A percentile compares a stretch with the other conserved stretches of the same genome.
Conservation (phyloP, 2,113 vertebrate species). For the Sciurus niger region DNA sequence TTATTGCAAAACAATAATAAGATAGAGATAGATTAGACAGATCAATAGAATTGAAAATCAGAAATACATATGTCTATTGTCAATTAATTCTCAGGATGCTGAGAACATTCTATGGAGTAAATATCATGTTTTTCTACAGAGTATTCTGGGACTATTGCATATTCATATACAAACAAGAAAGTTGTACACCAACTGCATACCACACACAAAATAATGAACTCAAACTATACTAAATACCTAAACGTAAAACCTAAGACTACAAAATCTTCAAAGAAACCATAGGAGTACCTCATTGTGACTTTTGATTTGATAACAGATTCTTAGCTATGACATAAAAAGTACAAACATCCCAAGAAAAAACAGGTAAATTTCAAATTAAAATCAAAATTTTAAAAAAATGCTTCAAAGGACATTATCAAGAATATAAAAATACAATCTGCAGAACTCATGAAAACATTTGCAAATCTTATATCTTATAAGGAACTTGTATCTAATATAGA, state of each 20-base stretch:
- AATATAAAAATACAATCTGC: neutral
- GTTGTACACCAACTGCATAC: no score
- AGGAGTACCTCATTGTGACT: neutral
- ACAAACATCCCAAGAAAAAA: neutral
- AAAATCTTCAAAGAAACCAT: neutral
- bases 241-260: neutral
- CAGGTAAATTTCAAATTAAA: neutral
- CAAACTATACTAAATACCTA: neutral
- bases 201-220: neutral
- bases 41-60: neutral
- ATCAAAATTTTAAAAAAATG: neutral
- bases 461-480: neutral
- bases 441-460: neutral
- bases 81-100: neutral
- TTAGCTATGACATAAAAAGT: neutral
- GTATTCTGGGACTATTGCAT: neutral
- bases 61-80: neutral
- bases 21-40: neutral
- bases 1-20: neutral
- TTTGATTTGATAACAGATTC: neutral
- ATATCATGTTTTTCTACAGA: neutral
- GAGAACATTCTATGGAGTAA: neutral
- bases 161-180: neutral
- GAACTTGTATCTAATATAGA: neutral
- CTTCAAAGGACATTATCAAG: neutral